These are phyloP conservation scores for Taeniopygia guttata DNA, from an alignment of 2,797 vertebrate species.

Conservation along the genomic window DNA sequence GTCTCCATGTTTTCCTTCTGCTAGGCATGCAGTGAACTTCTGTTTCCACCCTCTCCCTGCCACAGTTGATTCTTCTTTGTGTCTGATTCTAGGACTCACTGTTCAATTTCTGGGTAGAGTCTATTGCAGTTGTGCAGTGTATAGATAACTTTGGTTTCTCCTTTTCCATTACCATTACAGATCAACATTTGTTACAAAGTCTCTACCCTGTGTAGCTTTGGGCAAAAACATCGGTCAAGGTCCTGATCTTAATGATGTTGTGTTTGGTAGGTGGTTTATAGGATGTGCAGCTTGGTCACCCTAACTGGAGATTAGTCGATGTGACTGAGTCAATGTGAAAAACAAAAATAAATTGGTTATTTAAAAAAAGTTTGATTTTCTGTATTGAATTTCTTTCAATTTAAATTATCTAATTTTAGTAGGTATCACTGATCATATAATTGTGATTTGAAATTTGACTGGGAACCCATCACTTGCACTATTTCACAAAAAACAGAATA, in stretches of 20 bases:
- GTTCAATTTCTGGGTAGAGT: neutral
- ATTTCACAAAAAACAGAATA: neutral
- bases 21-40: neutral
- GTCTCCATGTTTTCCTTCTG: neutral
- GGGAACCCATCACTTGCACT: neutral
- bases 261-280: neutral
- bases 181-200: neutral
- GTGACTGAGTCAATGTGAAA: neutral
- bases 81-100: neutral
- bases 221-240: neutral
- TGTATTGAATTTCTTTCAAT: neutral
- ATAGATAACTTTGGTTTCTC: neutral
- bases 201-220: neutral
- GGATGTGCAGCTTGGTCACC: neutral
- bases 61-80: neutral
- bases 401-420: neutral
- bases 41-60: neutral
- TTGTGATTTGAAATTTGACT: neutral
- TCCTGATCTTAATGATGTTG: neutral
- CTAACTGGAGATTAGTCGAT: neutral
- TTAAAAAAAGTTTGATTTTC: neutral
- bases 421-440: neutral
- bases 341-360: neutral
- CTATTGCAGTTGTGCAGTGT: neutral
- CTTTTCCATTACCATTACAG: fast-evolving